Percentiles rank a stretch among this genome's conserved stretches.
These are phyloP conservation scores for Tenrec ecaudatus DNA, from an alignment of 2,113 vertebrate genomes.

Conservation along the genomic window DNA sequence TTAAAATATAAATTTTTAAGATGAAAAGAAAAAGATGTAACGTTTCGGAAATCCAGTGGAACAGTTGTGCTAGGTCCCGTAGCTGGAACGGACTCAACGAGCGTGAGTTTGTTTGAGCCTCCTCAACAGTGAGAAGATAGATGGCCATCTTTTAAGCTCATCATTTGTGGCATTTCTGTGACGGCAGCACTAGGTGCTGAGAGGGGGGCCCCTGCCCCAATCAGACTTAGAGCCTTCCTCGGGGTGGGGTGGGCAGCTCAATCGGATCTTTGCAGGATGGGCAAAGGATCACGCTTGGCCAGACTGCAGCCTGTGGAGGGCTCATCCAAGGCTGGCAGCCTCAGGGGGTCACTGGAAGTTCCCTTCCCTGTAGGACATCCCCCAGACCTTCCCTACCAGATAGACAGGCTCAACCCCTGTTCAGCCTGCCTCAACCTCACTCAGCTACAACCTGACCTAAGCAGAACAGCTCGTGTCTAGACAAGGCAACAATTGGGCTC, in stretches of 20 bases:
- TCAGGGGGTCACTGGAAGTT: background rate
- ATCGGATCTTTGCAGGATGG: background rate
- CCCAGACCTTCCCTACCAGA: background rate
- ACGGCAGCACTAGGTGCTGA: background rate
- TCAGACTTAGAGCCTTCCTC: background rate
- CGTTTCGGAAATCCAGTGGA: too few relatives aligned
- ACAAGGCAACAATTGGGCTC: background rate
- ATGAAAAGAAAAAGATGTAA: too few relatives aligned
- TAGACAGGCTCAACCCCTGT: background rate
- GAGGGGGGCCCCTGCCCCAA: background rate
- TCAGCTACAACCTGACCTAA: background rate
- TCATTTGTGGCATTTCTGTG: background rate
- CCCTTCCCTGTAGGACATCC: background rate
- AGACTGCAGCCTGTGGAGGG: background rate
- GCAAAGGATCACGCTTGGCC: background rate
- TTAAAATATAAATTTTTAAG: too few relatives aligned
- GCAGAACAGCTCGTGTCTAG: background rate
- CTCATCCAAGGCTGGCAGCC: too few relatives aligned
- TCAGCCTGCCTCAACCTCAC: background rate
- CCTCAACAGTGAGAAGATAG: background rate
- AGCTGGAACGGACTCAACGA: too few relatives aligned
- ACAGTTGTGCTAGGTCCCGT: too few relatives aligned
- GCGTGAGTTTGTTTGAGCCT: background rate
- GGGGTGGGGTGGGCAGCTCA: accelerated
- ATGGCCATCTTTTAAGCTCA: background rate